Conservation (phyloP, 2,888 invertebrate species). For the Sturmia bella region DNA sequence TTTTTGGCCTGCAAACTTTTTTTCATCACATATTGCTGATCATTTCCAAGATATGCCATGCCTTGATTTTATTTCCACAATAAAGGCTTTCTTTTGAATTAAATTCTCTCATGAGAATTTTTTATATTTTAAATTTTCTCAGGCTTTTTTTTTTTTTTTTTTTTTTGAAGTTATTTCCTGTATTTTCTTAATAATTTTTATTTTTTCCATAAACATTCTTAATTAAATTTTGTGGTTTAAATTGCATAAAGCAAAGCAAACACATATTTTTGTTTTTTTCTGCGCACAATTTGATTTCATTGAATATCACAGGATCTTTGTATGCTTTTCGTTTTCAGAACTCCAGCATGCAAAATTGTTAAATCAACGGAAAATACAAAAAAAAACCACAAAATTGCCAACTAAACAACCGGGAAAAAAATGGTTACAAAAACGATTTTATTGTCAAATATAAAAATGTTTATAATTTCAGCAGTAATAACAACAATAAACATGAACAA, state of each 20-base stretch:
- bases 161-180: slow-evolving; percentile 27
- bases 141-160: background rate
- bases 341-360: slow-evolving; percentile 11
- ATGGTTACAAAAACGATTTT: slow-evolving; percentile 63
- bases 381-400: slow-evolving; percentile 63
- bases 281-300: no score
- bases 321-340: background rate
- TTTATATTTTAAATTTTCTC: slow-evolving; percentile 11
- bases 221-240: slow-evolving; percentile 68
- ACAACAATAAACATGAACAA: slow-evolving; percentile 43
- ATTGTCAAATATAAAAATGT: slow-evolving; percentile 55
- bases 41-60: no score
- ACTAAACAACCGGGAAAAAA: slow-evolving; percentile 63
- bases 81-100: no score
- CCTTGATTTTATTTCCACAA: no score
- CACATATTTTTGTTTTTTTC: slow-evolving; percentile 4
- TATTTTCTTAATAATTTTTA: slow-evolving; percentile 1
- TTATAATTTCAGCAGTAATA: slow-evolving; percentile 15
- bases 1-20: no score
- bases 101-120: background rate
- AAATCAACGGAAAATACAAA: slow-evolving; percentile 2
- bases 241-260: slow-evolving; percentile 10
- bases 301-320: slow-evolving; percentile 43
- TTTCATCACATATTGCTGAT: no score
- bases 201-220: slow-evolving; percentile 27